A percentile compares a stretch with the other conserved stretches of the same genome.
phyloP scores from a whole-genome alignment of 2,797 vertebrate genomes.

The Acanthis flammea region DNA sequence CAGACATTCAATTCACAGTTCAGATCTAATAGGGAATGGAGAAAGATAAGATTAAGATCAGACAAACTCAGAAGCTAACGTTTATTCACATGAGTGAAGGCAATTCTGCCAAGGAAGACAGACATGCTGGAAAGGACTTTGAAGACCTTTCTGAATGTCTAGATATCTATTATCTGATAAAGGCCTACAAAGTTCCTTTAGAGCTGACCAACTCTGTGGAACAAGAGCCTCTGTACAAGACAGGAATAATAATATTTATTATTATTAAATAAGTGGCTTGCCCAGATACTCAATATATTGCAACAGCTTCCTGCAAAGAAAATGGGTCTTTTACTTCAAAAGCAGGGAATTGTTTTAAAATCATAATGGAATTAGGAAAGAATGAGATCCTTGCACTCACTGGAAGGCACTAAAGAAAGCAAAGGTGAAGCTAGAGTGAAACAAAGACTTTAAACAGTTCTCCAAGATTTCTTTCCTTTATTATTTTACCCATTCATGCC shows the following conservation, averaged over 20 bases:
- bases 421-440: not conserved
- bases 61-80: not conserved
- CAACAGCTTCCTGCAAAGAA: not conserved
- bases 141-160: not conserved
- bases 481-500: not conserved
- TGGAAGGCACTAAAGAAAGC: not conserved
- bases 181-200: not conserved
- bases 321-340: not conserved
- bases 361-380: not conserved
- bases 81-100: not conserved
- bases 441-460: not conserved
- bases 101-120: not conserved
- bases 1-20: not conserved
- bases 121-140: not conserved
- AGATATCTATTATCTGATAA: not conserved
- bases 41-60: not conserved
- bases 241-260: not conserved
- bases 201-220: not conserved
- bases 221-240: not conserved
- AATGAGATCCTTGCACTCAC: rapidly evolving
- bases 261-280: not conserved
- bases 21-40: not conserved
- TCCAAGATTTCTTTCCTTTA: not conserved
- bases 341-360: not conserved
- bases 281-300: not conserved